Evolutionary conservation across 2,797 vertebrate species (phyloP).

Genomic region (Gymnothorax reevesii): DNA sequence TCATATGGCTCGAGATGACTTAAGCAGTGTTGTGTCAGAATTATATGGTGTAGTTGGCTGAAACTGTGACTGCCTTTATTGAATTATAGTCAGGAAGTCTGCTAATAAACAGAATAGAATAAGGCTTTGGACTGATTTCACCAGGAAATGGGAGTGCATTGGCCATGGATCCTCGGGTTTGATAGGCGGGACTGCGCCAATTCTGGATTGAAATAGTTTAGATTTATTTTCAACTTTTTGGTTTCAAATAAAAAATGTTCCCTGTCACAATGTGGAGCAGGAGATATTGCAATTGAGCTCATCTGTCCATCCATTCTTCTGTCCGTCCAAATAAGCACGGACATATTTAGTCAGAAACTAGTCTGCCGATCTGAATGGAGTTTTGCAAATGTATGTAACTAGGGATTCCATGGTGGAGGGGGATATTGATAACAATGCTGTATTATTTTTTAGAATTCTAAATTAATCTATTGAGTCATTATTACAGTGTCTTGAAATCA

Average conservation of each 20-base stretch:
- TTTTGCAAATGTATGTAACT: too few relatives aligned
- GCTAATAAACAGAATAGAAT: background rate
- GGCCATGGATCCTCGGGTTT: background rate
- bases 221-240: background rate
- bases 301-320: too few relatives aligned
- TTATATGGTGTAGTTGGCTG: background rate
- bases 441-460: background rate
- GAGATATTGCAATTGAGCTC: too few relatives aligned
- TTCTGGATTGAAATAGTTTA: background rate
- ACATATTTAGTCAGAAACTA: too few relatives aligned
- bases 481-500: background rate
- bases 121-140: constrained; percentile 3
- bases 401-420: too few relatives aligned
- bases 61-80: background rate
- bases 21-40: background rate
- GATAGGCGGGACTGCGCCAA: background rate
- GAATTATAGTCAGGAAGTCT: background rate
- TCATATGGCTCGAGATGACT: background rate
- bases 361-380: too few relatives aligned
- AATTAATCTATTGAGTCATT: background rate
- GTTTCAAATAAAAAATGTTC: background rate
- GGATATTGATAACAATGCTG: too few relatives aligned
- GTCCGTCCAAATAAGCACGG: too few relatives aligned
- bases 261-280: too few relatives aligned
- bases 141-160: background rate